Percentiles rank a stretch among this genome's conserved stretches.
These are phyloP conservation scores for Sphaeramia orbicularis DNA, from an alignment of 2,797 vertebrate genomes.

Conservation along the genomic window DNA sequence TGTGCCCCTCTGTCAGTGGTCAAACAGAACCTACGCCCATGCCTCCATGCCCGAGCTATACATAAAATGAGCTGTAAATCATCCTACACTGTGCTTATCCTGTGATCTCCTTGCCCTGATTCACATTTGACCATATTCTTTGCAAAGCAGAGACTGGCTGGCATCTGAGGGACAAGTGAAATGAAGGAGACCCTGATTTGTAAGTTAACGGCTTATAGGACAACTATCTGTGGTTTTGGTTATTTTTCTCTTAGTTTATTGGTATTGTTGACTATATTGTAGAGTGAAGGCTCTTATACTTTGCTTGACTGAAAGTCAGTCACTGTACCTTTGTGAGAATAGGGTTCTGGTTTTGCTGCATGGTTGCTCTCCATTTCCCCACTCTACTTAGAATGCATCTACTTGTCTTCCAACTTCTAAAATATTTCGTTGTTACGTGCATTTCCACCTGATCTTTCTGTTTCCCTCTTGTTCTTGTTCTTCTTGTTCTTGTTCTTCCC, in stretches of 20 bases:
- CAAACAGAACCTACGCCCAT: too few relatives aligned
- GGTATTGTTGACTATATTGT: conserved; percentile 31
- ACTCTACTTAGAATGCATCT: conserved; percentile 29
- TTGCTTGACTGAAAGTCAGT: conserved; percentile 23
- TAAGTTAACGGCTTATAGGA: conserved; percentile 27
- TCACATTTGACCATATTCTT: conserved; percentile 64
- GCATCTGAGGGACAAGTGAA: conserved; percentile 42
- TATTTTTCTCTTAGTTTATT: conserved; percentile 37
- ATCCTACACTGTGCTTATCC: conserved; percentile 24
- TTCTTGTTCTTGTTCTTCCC: conserved; percentile 12
- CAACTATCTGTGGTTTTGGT: conserved; percentile 22
- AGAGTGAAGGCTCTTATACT: conserved; percentile 31
- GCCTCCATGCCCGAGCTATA: conserved; percentile 11
- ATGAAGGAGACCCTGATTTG: conserved; percentile 37
- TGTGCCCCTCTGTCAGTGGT: too few relatives aligned
- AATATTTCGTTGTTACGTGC: conserved; percentile 11
- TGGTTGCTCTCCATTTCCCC: conserved; percentile 7
- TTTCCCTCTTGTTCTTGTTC: conserved; percentile 11
- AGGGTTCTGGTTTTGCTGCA: conserved; percentile 25
- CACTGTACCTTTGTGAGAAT: conserved; percentile 2
- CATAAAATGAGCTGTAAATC: conserved; percentile 36
- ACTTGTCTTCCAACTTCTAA: conserved; percentile 16
- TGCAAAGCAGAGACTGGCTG: conserved; percentile 22
- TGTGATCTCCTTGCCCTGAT: conserved; percentile 63
- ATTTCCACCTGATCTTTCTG: conserved; percentile 2